Base-by-base conservation (phyloP, 1,140 invertebrate genomes). In the Cheumatopsyche charites region DNA sequence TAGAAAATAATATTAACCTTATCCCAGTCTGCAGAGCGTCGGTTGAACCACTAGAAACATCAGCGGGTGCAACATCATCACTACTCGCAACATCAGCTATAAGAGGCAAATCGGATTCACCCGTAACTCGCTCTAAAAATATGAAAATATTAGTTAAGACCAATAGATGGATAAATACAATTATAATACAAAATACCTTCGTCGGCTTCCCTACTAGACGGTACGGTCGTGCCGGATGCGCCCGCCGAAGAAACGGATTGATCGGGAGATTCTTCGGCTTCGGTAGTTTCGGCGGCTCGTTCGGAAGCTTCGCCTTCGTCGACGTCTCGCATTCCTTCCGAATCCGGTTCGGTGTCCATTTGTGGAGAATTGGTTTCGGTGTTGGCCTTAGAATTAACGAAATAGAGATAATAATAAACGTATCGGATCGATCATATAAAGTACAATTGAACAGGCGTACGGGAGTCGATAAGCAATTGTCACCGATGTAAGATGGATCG, bases 381-480 rank as follows among this genome's bases (percentile, higher is more conserved):
- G 65, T 78, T 77, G 62, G 78, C 81, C 82, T 82, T 61, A 62
- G 3, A 36, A 36, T 36, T 36, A 75, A 63, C 17, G 70, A 21
- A 70, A 52, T 65, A 4, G 29, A 36, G 29, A 9, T 62, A 17
- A n/a, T 7, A 25, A 13, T 21, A 25, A n/a, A n/a, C n/a, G n/a
- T n/a, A n/a, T n/a, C n/a, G n/a, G n/a, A n/a, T n/a, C n/a, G n/a
- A n/a, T n/a, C n/a, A n/a, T n/a, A n/a, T n/a, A n/a, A n/a, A n/a
- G n/a, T 5, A 49, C 13, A 21, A 13, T n/a, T 49, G 47, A 15
- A 21, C n/a, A 41, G 9, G 15, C 13, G 81, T 77, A 85, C 83
- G 21, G 83, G 83, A 70, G 83, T 84, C 41, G 83, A 84, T 9
- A 84, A 76, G 45, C 83, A 85, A 71, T 85, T 85, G 68, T 84